Percentiles rank a stretch among this genome's conserved stretches.
Evolutionary conservation across 2,113 vertebrate species (phyloP).

Genomic region (Vireo altiloquus): DNA sequence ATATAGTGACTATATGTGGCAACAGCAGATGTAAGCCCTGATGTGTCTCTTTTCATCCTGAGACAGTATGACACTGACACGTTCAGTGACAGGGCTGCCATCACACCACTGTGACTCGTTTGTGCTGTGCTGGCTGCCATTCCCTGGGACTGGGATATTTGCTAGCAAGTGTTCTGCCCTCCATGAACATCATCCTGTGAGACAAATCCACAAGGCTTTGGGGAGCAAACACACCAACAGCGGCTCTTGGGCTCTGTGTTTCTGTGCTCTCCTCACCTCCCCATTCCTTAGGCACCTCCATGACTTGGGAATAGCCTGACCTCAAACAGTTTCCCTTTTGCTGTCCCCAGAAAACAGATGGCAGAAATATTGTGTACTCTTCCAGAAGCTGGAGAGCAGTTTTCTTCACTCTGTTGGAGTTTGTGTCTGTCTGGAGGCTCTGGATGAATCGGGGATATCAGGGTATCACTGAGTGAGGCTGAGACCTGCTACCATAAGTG

Average conservation of each 20-base stretch:
- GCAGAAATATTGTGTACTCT: not conserved
- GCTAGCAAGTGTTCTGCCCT: not conserved
- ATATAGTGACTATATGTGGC: not conserved
- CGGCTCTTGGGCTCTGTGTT: not conserved
- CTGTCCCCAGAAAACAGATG: not conserved
- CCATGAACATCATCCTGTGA: not conserved
- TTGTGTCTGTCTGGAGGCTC: not conserved
- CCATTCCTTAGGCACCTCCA: not conserved
- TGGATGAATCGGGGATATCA: too few species aligned
- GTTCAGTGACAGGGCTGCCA: not conserved
- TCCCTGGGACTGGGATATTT: not conserved
- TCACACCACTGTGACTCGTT: accelerated
- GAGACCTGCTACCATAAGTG: not conserved
- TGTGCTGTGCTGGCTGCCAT: accelerated
- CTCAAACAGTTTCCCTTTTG: not conserved
- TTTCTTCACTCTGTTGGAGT: not conserved
- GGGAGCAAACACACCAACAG: not conserved
- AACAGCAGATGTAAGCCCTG: not conserved
- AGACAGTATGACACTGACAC: not conserved
- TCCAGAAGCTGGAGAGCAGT: not conserved
- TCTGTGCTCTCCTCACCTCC: accelerated
- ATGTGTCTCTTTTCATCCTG: not conserved
- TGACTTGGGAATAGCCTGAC: not conserved
- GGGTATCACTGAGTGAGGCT: accelerated
- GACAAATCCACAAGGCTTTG: not conserved